These are phyloP conservation scores for Pseudomyrmex dendroicus DNA, from an alignment of 1,140 invertebrate species.

Conservation along the genomic window DNA sequence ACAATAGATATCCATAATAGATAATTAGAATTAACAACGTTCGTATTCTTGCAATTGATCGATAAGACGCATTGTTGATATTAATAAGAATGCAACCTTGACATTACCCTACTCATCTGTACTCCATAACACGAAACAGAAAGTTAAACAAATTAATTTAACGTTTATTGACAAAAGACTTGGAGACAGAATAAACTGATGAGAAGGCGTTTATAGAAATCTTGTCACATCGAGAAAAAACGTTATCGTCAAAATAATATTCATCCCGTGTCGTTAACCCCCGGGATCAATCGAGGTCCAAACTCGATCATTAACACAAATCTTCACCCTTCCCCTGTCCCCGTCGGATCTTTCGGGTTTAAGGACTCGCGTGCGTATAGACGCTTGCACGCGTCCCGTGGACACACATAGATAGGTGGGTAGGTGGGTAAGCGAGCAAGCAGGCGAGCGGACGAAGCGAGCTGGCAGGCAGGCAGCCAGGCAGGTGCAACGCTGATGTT, in stretches of 20 bases:
- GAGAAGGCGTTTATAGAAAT: neutral
- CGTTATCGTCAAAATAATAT: constrained; percentile 1
- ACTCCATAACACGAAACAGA: no score
- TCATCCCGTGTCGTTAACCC: neutral
- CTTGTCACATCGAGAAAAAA: neutral
- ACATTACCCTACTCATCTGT: no score
- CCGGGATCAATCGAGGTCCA: neutral
- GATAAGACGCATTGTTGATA: no score
- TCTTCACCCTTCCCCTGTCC: neutral
- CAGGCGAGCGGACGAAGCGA: constrained; percentile 45
- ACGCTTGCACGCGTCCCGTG: constrained; percentile 42
- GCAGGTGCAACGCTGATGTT: constrained; percentile 83
- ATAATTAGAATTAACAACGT: no score
- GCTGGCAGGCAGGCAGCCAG: constrained; percentile 66
- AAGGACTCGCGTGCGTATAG: constrained; percentile 52
- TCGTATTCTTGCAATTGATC: no score
- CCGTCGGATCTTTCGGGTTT: constrained; percentile 8
- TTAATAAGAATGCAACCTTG: no score
- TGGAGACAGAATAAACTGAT: no score
- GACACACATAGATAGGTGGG: constrained; percentile 47
- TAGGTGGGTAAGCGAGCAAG: constrained; percentile 64
- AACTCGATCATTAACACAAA: constrained; percentile 9
- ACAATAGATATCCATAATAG: no score
- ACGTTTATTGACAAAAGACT: no score
- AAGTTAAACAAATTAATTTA: no score